A percentile compares a stretch with the other conserved stretches of the same genome.
Conservation (phyloP, 1,140 invertebrate species). For the Idris sp. region DNA sequence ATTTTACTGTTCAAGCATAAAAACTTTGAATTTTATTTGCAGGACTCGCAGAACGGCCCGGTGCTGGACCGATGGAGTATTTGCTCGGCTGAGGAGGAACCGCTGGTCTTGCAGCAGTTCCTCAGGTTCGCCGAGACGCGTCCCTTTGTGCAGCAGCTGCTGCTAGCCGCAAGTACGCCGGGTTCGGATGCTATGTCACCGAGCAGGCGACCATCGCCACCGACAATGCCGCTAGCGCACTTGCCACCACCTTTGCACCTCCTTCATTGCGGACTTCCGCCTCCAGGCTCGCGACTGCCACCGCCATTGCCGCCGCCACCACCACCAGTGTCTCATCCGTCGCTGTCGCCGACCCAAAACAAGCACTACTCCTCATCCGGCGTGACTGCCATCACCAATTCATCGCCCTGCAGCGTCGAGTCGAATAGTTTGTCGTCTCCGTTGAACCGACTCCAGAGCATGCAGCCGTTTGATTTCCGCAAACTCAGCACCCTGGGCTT, state of each 20-base stretch:
- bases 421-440: slow-evolving; percentile 82
- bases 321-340: slow-evolving; percentile 73
- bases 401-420: slow-evolving; percentile 66
- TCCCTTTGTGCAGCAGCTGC: slow-evolving; percentile 88
- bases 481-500: slow-evolving; percentile 83
- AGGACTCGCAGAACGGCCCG: slow-evolving; percentile 85
- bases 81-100: slow-evolving; percentile 90
- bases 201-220: slow-evolving; percentile 82
- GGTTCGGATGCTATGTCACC: slow-evolving; percentile 82
- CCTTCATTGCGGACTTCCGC: slow-evolving; percentile 77
- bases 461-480: slow-evolving; percentile 96
- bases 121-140: slow-evolving; percentile 90
- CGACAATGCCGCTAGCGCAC: slow-evolving; percentile 80
- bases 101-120: slow-evolving; percentile 91
- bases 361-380: slow-evolving; percentile 70
- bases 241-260: slow-evolving; percentile 79
- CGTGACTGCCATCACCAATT: slow-evolving; percentile 42
- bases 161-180: slow-evolving; percentile 82
- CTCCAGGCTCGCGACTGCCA: slow-evolving; percentile 76
- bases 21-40: slow-evolving; percentile 64
- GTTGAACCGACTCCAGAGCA: slow-evolving; percentile 92
- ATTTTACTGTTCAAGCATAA: slow-evolving; percentile 18
- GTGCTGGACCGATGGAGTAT: slow-evolving; percentile 90
- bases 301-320: slow-evolving; percentile 74
- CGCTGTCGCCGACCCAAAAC: slow-evolving; percentile 78